A percentile compares a stretch with the other conserved stretches of the same genome.
phyloP scores from a whole-genome alignment of 2,888 invertebrate genomes.

The Tigriopus californicus region DNA sequence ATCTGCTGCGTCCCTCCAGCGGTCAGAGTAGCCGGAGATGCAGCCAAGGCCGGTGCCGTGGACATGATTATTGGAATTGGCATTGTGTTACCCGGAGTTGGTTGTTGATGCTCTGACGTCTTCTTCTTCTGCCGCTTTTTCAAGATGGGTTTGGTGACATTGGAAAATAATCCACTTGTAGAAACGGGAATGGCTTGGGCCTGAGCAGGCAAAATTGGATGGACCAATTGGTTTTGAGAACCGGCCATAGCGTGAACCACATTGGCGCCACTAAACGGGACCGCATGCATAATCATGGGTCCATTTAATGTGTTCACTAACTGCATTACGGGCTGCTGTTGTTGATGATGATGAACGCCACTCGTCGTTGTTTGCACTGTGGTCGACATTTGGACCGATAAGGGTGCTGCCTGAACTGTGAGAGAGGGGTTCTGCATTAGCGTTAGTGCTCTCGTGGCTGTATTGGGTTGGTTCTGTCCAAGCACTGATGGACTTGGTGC shows the following conservation, averaged over 20 bases:
- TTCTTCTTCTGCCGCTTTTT: not conserved
- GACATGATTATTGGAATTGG: not conserved
- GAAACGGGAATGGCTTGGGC: not conserved
- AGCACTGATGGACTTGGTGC: not conserved
- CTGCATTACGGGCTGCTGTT: constrained; percentile 23
- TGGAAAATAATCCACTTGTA: not conserved
- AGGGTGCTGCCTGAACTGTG: not conserved
- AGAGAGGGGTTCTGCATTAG: not conserved
- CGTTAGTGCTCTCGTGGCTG: not conserved
- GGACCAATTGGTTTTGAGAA: not conserved
- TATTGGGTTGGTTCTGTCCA: not conserved
- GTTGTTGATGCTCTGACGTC: not conserved
- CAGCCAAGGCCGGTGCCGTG: not conserved
- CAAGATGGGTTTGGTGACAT: not conserved
- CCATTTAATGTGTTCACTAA: constrained; percentile 57
- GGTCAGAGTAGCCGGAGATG: not conserved
- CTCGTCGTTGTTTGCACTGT: no score
- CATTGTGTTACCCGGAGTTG: not conserved
- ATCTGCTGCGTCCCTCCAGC: not conserved
- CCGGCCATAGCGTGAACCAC: no score
- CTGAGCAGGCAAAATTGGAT: not conserved
- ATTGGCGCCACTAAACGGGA: not conserved
- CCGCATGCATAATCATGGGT: constrained; percentile 36
- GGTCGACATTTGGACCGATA: not conserved
- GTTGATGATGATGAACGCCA: not conserved